Conservation (phyloP, 2,797 vertebrate species). For the Schizopygopsis pylzovi region DNA sequence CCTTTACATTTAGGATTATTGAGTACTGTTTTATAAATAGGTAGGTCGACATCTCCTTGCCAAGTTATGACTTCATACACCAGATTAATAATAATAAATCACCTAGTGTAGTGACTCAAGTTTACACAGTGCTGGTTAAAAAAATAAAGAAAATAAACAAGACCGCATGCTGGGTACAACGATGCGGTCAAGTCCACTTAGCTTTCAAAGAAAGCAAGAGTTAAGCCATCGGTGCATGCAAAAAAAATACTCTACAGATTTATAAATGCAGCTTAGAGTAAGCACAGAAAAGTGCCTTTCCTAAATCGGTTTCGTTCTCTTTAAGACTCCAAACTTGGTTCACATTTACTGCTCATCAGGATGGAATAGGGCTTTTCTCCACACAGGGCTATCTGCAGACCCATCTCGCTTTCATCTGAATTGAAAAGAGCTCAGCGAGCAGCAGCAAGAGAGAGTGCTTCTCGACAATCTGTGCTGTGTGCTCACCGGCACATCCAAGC, state of each 20-base stretch:
- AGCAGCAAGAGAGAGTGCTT: conserved; percentile 27
- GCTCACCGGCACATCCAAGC: conserved; percentile 41
- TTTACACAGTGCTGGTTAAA: neutral
- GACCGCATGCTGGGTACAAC: neutral
- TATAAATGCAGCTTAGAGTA: conserved; percentile 17
- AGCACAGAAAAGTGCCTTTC: conserved; percentile 12
- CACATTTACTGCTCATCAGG: conserved; percentile 47
- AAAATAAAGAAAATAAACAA: neutral
- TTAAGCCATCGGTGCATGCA: neutral
- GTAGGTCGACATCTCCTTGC: neutral
- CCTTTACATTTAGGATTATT: neutral
- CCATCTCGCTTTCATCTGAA: conserved; percentile 50
- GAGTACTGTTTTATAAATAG: neutral
- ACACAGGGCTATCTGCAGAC: conserved; percentile 36
- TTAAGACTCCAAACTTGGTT: conserved; percentile 36
- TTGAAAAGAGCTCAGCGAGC: conserved; percentile 20
- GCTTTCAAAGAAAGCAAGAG: conserved; percentile 8
- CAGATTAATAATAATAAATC: neutral
- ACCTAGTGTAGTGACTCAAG: neutral
- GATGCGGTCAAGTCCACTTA: neutral
- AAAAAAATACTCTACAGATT: neutral
- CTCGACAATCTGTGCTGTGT: conserved; percentile 24
- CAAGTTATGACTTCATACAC: neutral
- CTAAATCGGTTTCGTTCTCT: conserved; percentile 28
- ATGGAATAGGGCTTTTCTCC: conserved; percentile 27